Evolutionary conservation across 2,888 invertebrate genomes (phyloP).

Genomic region (Patella ulyssiponensis): DNA sequence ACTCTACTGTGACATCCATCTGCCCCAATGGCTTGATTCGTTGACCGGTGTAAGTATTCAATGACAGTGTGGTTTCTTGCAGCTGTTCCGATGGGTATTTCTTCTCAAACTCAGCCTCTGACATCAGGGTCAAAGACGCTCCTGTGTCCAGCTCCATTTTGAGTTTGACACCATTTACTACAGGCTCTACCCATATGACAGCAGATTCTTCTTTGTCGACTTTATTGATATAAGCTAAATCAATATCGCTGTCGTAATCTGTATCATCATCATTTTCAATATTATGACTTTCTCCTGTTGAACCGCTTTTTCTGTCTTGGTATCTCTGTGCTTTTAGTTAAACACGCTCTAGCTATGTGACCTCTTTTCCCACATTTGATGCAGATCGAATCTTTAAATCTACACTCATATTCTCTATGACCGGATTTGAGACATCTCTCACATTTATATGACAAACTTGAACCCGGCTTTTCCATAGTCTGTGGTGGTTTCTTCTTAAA

Average conservation of each 20-base stretch:
- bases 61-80: background rate
- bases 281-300: no score
- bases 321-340: no score
- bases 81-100: background rate
- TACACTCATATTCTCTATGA: background rate
- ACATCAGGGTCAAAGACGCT: background rate
- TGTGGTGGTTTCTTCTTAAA: background rate
- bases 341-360: background rate
- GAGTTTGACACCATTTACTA: slow-evolving; percentile 3
- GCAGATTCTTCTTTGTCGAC: slow-evolving; percentile 3
- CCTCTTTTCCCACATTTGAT: background rate
- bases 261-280: no score
- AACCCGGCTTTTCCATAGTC: no score
- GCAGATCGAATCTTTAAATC: background rate
- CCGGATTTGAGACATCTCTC: background rate
- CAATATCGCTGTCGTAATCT: background rate
- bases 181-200: background rate
- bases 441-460: background rate
- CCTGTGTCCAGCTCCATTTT: slow-evolving; percentile 4
- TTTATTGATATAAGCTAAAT: slow-evolving; percentile 8
- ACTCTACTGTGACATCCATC: slow-evolving; percentile 4
- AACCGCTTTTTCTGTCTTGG: no score
- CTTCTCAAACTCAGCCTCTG: background rate
- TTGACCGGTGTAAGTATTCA: background rate
- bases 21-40: background rate